These are phyloP conservation scores for Plebejus melissa DNA, from an alignment of 2,888 invertebrate genomes.

Conservation along the genomic window DNA sequence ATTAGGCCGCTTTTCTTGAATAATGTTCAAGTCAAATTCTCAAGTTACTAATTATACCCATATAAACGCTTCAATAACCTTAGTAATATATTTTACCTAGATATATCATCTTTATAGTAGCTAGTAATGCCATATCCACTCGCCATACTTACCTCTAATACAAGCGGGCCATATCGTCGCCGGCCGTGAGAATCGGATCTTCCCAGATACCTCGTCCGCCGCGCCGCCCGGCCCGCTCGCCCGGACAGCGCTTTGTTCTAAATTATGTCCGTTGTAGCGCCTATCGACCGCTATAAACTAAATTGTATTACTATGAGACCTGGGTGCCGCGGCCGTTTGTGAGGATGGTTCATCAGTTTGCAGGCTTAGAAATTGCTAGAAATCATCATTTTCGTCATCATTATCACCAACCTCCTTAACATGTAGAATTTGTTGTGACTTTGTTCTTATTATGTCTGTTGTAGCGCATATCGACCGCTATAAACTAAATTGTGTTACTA, in stretches of 20 bases:
- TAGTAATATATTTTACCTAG: too few species aligned
- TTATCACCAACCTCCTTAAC: not conserved
- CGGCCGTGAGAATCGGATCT: conserved; percentile 64
- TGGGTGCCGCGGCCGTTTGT: not conserved
- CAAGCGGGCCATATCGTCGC: conserved; percentile 52
- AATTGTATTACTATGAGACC: conserved; percentile 10
- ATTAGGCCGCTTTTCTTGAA: too few species aligned
- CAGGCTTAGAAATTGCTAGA: not conserved
- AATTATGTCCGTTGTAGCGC: conserved; percentile 28
- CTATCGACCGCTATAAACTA: conserved; percentile 17
- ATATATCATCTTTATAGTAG: not conserved
- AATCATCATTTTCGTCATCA: not conserved
- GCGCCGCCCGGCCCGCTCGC: not conserved
- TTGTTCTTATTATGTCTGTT: conserved; percentile 34
- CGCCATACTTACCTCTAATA: conserved; percentile 36
- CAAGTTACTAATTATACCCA: too few species aligned
- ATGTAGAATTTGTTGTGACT: conserved; percentile 22
- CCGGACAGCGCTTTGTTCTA: conserved; percentile 36
- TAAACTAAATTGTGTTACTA: not conserved
- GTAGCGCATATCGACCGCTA: conserved; percentile 8
- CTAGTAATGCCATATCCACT: conserved; percentile 41
- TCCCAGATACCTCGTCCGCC: conserved; percentile 37
- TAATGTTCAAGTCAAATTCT: too few species aligned
- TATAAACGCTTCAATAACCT: too few species aligned
- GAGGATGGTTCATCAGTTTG: not conserved